phyloP scores from a whole-genome alignment of 2,888 invertebrate species.

The Hololepta plana region DNA sequence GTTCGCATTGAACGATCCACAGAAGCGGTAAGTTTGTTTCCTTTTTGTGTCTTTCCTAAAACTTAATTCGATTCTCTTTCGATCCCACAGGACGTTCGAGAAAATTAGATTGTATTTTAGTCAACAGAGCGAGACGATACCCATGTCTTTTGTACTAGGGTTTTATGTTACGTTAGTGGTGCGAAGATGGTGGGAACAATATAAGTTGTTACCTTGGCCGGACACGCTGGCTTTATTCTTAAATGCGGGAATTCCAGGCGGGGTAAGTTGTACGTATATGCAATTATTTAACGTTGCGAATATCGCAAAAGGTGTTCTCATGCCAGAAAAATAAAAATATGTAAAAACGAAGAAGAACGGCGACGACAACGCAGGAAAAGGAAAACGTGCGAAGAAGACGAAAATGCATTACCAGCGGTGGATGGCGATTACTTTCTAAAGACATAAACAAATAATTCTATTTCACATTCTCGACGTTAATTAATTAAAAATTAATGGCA shows the following conservation, averaged over 20 bases:
- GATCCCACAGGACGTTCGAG: slow-evolving; percentile 78
- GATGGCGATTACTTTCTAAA: too few relatives aligned
- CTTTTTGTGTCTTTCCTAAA: not conserved
- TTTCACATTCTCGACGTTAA: too few relatives aligned
- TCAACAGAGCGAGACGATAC: slow-evolving; percentile 76
- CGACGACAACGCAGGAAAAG: too few relatives aligned
- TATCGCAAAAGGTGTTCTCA: too few relatives aligned
- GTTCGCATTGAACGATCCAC: slow-evolving; percentile 58
- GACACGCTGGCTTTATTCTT: slow-evolving; percentile 84
- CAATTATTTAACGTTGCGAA: too few relatives aligned
- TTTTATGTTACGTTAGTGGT: slow-evolving; percentile 89
- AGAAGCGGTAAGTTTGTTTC: slow-evolving; percentile 52
- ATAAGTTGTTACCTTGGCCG: slow-evolving; percentile 82
- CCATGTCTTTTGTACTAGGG: slow-evolving; percentile 88
- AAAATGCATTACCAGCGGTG: too few relatives aligned
- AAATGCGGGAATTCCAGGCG: slow-evolving; percentile 79
- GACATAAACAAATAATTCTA: too few relatives aligned
- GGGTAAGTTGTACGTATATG: slow-evolving; percentile 59
- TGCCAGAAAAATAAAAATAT: too few relatives aligned
- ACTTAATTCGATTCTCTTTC: slow-evolving; percentile 13
- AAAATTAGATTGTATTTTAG: slow-evolving; percentile 72
- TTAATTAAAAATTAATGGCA: too few relatives aligned
- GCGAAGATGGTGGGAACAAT: slow-evolving; percentile 92
- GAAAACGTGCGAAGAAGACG: too few relatives aligned
- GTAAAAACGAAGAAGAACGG: too few relatives aligned